A percentile compares a stretch with the other conserved stretches of the same genome.
Conservation (phyloP, 2,888 invertebrate genomes). For the Girardia tigrina region DNA sequence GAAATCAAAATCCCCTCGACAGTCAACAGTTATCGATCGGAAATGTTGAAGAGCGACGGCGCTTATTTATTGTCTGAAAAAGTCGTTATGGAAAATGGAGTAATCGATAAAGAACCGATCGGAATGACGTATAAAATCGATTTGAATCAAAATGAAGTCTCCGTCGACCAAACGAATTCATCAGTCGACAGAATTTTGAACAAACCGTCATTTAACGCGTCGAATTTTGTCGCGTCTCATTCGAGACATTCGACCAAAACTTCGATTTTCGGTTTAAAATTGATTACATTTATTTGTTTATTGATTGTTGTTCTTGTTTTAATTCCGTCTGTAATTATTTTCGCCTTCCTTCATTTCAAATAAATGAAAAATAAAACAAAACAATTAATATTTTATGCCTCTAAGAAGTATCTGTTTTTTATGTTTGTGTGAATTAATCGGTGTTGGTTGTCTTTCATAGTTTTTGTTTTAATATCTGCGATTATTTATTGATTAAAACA, state of each 20-base stretch:
- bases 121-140: too few species aligned
- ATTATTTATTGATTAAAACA: too few species aligned
- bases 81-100: background rate
- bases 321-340: background rate
- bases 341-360: background rate
- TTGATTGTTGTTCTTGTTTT: background rate
- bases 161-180: background rate
- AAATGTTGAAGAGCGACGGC: background rate
- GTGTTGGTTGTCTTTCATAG: constrained; percentile 1
- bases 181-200: background rate
- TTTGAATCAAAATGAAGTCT: too few species aligned
- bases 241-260: background rate
- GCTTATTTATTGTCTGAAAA: background rate
- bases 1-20: constrained; percentile 11
- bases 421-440: background rate
- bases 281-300: background rate
- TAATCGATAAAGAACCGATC: background rate
- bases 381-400: too few species aligned
- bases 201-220: background rate
- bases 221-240: background rate
- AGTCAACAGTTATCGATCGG: background rate
- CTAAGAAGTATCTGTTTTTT: too few species aligned
- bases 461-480: too few species aligned
- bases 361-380: too few species aligned
- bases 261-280: background rate